These are phyloP conservation scores for Micromys minutus DNA, from an alignment of 2,113 vertebrate species.

Conservation along the genomic window DNA sequence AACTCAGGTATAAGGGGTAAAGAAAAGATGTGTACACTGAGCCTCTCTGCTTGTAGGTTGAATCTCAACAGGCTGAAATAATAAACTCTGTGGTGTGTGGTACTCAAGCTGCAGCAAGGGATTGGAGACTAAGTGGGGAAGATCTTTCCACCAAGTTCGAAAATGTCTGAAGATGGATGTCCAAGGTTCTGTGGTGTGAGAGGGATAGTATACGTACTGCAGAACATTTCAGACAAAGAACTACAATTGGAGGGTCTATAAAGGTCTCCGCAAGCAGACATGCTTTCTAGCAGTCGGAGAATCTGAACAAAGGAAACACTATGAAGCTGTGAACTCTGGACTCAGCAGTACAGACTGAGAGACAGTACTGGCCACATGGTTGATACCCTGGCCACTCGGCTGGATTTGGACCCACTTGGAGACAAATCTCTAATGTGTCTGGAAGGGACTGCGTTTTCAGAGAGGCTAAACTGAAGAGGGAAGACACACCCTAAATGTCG, in stretches of 20 bases:
- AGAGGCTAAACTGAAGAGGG: background rate
- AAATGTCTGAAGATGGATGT: background rate
- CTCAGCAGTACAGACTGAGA: background rate
- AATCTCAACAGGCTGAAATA: background rate
- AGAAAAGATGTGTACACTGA: background rate
- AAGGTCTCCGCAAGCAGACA: background rate
- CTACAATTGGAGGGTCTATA: background rate
- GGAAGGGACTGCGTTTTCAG: background rate
- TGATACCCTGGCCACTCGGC: background rate
- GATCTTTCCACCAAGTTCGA: background rate
- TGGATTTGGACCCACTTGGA: background rate
- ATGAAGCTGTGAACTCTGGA: background rate
- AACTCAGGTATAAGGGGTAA: background rate
- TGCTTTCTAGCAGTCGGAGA: background rate
- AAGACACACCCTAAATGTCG: background rate
- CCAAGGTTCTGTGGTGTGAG: background rate
- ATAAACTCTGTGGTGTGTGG: too few relatives aligned
- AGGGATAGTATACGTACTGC: background rate
- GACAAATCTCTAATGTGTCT: background rate
- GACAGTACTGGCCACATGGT: background rate
- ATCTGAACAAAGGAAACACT: background rate
- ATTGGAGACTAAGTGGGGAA: background rate
- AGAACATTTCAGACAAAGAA: background rate
- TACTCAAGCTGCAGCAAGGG: background rate
- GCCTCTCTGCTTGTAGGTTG: background rate